Base-by-base conservation (phyloP, 2,113 vertebrate species). In the Hirundichthys speculiger region DNA sequence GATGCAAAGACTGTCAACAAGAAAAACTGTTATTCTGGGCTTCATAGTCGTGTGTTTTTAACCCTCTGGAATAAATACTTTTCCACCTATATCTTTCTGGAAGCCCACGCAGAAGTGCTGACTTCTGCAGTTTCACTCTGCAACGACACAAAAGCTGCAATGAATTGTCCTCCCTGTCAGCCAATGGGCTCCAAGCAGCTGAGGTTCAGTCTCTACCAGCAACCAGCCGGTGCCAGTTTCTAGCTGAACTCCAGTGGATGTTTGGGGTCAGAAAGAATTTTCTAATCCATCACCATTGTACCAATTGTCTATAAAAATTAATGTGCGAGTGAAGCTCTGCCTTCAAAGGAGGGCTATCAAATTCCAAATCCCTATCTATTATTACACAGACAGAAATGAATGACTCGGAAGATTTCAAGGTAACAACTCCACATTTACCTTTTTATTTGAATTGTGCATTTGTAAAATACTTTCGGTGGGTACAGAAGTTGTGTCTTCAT, bases 261-360 rank as follows among this genome's bases (percentile, higher is more conserved):
- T 65, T n/a, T 20, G 60, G 67, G 60, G 63, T 10, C 58, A 62
- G 70, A 83, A 70, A 83, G 88, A 92, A 88, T 76, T 82, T 92
- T 92, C 88, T 67, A 81, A 90, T 69, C 45, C 19, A 20, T 90
- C 89, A 83, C 77, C 68, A 90, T 91, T 92, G 90, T 91, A 52
- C 40, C 61, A 74, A 81, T 87, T 83, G 76, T 84, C 80, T 92
- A 92, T 92, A 92, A 91, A 91, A 86, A 83, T 83, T 83, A 65
- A 78, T 86, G 76, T 73, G 75, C 50, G 21, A 48, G 71, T 69
- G 73, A 77, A 48, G 69, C 67, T 74, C 75, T 73, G 75, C 64
- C 82, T 89, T 86, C 70, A 87, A 56, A 73, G 69, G 59, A 69
- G 69, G 68, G 69, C 75, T 62, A 62, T 83, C 27, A 76, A 86